These are phyloP conservation scores for Alcedo quadribrachys DNA, from an alignment of 2,797 vertebrate genomes.

Conservation along the genomic window DNA sequence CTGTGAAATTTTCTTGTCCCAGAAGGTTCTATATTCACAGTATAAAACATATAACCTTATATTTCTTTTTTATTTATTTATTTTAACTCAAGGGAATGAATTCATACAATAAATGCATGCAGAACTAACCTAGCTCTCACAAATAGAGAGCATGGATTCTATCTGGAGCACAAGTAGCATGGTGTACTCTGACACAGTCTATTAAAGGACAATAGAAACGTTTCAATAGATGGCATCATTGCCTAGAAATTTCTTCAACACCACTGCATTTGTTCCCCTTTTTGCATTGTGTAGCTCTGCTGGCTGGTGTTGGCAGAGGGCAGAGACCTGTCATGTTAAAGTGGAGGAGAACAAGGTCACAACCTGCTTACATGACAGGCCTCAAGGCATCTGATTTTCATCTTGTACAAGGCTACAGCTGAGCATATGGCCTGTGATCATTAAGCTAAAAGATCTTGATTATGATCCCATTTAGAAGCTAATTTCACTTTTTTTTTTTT, in stretches of 20 bases:
- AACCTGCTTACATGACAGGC: background rate
- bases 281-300: background rate
- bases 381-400: accelerated
- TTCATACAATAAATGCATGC: background rate
- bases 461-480: background rate
- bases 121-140: background rate
- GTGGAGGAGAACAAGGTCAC: accelerated
- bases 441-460: background rate
- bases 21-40: background rate
- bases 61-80: background rate
- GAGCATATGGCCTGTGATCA: background rate
- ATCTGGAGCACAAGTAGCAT: background rate
- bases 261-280: accelerated
- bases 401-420: background rate
- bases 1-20: background rate
- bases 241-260: background rate
- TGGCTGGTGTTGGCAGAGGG: accelerated
- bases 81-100: background rate
- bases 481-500: background rate
- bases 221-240: background rate
- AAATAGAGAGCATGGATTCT: background rate
- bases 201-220: background rate
- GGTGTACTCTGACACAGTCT: accelerated
- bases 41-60: background rate
- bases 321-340: background rate